Percentiles rank a stretch among this genome's conserved stretches.
Conservation (phyloP, 2,113 vertebrate species). For the Dissostichus mawsoni region DNA sequence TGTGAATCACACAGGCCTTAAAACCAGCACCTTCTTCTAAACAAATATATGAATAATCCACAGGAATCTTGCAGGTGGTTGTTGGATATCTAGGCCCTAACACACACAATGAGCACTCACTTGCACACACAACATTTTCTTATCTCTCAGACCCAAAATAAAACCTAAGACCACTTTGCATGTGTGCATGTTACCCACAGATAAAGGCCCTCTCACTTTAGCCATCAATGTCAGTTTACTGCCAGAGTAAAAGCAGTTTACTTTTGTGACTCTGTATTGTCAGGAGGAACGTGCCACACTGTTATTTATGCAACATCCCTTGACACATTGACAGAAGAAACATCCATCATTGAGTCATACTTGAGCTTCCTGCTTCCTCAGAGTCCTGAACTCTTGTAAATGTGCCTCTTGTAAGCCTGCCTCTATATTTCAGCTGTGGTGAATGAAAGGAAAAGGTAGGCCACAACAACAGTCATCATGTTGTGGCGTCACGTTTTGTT, state of each 20-base stretch:
- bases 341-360: conserved; percentile 55
- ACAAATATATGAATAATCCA: conserved; percentile 56
- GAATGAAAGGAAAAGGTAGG: conserved; percentile 22
- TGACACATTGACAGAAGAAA: conserved; percentile 51
- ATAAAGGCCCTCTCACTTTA: conserved; percentile 57
- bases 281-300: conserved; percentile 34
- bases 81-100: conserved; percentile 61
- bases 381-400: conserved; percentile 45
- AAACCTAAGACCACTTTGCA: conserved; percentile 43
- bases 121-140: conserved; percentile 42
- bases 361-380: conserved; percentile 65
- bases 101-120: conserved; percentile 17
- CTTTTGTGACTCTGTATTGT: conserved; percentile 29
- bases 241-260: conserved; percentile 19
- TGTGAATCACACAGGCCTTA: conserved; percentile 2
- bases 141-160: conserved; percentile 55
- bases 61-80: conserved; percentile 81
- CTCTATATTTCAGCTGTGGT: conserved; percentile 33
- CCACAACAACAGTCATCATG: conserved; percentile 20
- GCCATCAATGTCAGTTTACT: conserved; percentile 11
- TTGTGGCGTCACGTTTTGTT: conserved; percentile 18
- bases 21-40: conserved; percentile 28
- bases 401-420: conserved; percentile 11
- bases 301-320: conserved; percentile 52
- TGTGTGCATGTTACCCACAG: conserved; percentile 58